Evolutionary conservation across 2,888 invertebrate genomes (phyloP), one percentile per base, ranked within the genome.

Genomic region (Prosopocoilus inquinatus): DNA sequence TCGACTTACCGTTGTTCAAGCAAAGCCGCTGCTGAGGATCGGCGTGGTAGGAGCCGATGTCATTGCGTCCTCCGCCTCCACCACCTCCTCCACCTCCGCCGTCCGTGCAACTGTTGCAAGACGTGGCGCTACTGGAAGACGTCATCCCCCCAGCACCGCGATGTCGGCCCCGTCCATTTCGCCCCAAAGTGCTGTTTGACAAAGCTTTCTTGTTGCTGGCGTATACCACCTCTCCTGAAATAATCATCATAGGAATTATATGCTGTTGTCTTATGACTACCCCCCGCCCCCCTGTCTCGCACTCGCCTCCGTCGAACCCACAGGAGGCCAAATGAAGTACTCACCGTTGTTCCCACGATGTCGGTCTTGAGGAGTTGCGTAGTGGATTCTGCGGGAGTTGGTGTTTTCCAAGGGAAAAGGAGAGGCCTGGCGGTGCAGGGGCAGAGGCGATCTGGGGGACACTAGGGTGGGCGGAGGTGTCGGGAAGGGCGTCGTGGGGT

Each of bases 331-430:
- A 7, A 28, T 28, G 20, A 28, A 43, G 15, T 54, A 54, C 71
- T 66, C 72, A 78, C 79, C 78, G 64, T 75, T 76, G 58, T 70
- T 75, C 35, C 72, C 74, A 54, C 78, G 68, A 28, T 78, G 67
- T 52, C 78, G 71, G 53, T 79, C 79, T 65, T 78, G 78, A 38
- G 78, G 73, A 44, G 76, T 73, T 33, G 77, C 76, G 70, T 81
- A 81, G 71, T 79, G 80, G 65, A 81, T 76, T 61, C 86, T 79
- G 55, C 86, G 78, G 50, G 77, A 71, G 73, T 86, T 86, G 62
- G 86, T 86, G 69, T 83, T 85, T 72, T 88, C 88, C 62, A 84
- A 77, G 20, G 88, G 87, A 71, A 87, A 88, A 15, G 87, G 88
- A 35, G 87, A 87, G 7, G 87, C 82, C 69, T 87, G 87, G 13